A percentile compares a stretch with the other conserved stretches of the same genome.
These are phyloP conservation scores for Orchestes rusci DNA, from an alignment of 2,888 invertebrate genomes.

Conservation along the genomic window DNA sequence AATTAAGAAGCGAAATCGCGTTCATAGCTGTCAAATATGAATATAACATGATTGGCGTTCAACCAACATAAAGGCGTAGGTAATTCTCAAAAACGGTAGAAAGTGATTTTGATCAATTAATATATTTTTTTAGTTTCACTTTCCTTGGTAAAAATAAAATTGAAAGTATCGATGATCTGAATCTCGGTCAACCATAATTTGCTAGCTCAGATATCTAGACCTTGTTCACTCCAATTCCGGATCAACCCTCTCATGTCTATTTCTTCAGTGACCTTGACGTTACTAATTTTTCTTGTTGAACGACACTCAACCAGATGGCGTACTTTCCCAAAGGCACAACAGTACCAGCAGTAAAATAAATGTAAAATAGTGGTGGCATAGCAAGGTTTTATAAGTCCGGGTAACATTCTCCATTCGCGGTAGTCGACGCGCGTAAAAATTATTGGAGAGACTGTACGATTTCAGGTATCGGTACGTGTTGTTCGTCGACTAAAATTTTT, in stretches of 20 bases:
- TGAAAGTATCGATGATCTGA: too few relatives aligned
- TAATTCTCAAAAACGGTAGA: too few relatives aligned
- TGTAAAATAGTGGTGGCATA: conserved; percentile 22
- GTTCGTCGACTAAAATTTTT: conserved; percentile 8
- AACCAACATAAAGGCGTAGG: too few relatives aligned
- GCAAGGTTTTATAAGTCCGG: conserved; percentile 59
- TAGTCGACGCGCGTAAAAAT: conserved; percentile 51
- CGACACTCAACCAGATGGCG: conserved; percentile 22
- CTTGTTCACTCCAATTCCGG: too few relatives aligned
- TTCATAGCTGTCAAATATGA: too few relatives aligned
- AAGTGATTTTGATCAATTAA: too few relatives aligned
- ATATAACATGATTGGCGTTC: too few relatives aligned
- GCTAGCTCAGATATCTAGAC: too few relatives aligned
- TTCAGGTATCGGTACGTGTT: conserved; percentile 1
- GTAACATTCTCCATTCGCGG: conserved; percentile 49
- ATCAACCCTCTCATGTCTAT: conserved; percentile 9
- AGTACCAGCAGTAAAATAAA: conserved; percentile 7
- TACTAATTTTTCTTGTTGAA: conserved; percentile 1
- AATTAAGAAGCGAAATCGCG: too few relatives aligned
- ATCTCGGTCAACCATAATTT: too few relatives aligned
- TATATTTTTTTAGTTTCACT: too few relatives aligned
- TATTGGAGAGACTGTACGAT: conserved; percentile 34
- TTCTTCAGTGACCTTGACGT: conserved; percentile 19
- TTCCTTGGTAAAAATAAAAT: too few relatives aligned
- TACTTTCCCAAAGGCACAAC: conserved; percentile 14